Conservation (phyloP, 2,797 vertebrate species). For the Poeciliopsis paucimaculata region DNA sequence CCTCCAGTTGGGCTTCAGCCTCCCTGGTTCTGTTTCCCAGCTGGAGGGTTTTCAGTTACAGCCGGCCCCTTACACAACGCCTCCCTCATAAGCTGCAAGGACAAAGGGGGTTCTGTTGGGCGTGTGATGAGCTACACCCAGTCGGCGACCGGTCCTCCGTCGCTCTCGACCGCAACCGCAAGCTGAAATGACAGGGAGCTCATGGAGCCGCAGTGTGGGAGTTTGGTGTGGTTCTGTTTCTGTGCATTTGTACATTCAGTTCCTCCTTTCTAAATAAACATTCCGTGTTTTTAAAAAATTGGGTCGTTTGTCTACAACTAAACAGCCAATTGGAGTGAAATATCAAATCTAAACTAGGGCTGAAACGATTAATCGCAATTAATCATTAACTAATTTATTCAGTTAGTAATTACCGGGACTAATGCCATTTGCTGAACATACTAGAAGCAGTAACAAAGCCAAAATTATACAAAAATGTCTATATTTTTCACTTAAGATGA, state of each 20-base stretch:
- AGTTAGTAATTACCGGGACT: too few species aligned
- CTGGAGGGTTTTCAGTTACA: slow-evolving; percentile 63
- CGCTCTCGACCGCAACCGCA: slow-evolving; percentile 22
- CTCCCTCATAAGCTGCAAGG: slow-evolving; percentile 35
- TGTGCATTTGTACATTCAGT: slow-evolving; percentile 11
- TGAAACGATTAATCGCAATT: too few species aligned
- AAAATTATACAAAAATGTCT: not conserved
- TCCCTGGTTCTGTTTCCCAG: slow-evolving; percentile 51
- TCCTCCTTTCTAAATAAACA: slow-evolving; percentile 23
- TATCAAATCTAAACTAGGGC: too few species aligned
- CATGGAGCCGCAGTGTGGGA: slow-evolving; percentile 16
- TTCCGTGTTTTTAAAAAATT: not conserved
- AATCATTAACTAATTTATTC: too few species aligned
- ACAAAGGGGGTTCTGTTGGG: slow-evolving; percentile 74
- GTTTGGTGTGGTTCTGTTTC: slow-evolving; percentile 45
- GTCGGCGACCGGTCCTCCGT: slow-evolving; percentile 27
- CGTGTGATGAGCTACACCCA: slow-evolving; percentile 56
- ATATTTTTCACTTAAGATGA: too few species aligned
- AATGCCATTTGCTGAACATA: too few species aligned
- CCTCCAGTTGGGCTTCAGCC: slow-evolving; percentile 15
- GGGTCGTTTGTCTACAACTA: not conserved
- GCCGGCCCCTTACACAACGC: slow-evolving; percentile 50
- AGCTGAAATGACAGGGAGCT: slow-evolving; percentile 51
- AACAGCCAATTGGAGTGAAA: not conserved
- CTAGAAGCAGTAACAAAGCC: not conserved